A percentile compares a stretch with the other conserved stretches of the same genome.
Conservation (phyloP, 1,140 invertebrate species). For the Agrypnia vestita region DNA sequence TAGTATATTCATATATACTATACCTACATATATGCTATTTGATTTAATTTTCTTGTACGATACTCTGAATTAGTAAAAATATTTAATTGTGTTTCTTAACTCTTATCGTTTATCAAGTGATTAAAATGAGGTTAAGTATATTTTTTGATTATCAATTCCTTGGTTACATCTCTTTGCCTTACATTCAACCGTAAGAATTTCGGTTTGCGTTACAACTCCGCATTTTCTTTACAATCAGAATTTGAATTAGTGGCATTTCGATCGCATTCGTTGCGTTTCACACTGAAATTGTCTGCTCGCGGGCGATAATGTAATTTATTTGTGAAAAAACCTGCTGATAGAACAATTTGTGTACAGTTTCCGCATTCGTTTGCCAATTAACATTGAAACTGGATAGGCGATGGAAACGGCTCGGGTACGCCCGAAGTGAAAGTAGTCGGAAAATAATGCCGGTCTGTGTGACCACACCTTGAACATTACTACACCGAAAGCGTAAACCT, state of each 20-base stretch:
- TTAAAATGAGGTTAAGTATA: no score
- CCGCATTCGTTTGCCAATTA: conserved; percentile 21
- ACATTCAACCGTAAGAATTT: no score
- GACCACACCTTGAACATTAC: conserved; percentile 13
- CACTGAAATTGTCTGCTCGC: background rate
- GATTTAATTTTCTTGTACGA: no score
- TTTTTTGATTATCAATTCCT: no score
- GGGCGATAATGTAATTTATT: background rate
- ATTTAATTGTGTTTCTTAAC: no score
- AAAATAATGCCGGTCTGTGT: background rate
- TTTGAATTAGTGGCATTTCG: background rate
- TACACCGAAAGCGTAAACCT: background rate
- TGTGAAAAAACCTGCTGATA: conserved; percentile 16
- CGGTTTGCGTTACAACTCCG: no score
- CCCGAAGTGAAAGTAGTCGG: conserved; percentile 21
- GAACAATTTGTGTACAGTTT: conserved; percentile 20
- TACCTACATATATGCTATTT: no score
- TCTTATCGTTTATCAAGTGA: no score
- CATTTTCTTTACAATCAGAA: no score
- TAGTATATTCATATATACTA: no score
- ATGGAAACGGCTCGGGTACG: conserved; percentile 8
- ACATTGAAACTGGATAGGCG: conserved; percentile 21
- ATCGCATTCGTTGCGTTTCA: background rate
- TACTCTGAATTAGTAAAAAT: no score
- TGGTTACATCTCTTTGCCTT: no score